Base-by-base conservation (phyloP, 2,888 invertebrate species). In the Orchesella flavescens region DNA sequence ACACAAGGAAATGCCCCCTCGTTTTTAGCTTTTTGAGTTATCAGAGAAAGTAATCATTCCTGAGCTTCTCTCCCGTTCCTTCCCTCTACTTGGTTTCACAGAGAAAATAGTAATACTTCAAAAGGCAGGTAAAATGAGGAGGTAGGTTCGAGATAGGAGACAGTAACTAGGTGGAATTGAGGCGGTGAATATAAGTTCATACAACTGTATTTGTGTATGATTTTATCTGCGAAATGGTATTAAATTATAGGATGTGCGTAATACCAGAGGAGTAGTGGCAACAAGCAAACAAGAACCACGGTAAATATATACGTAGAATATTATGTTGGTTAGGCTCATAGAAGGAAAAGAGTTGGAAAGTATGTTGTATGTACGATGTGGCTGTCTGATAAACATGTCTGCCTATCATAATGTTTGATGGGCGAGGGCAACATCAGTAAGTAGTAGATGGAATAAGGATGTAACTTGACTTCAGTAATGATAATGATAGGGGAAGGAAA, bases 1-100 rank as follows among this genome's bases (percentile, higher is more conserved):
- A 12, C 21, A 17, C 21, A 34, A 19, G 24, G 61, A 61, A 61
- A 61, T 61, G 5, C 24, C 61, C 24, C 61, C 24, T 17, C 24
- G 12, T 59, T 12, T 59, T 4, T 59, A 34, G 24, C 53, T 7
- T 66, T 44, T 44, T 43, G 44, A 66, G 44, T 66, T 66, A 66
- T 66, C 44, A 66, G 17, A 17, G 43, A 66, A 44, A 66, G 66
- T 66, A 43, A 66, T 66, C 66, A 44, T 66, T 66, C 46, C 66
- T 44, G 66, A 66, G 66, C 44, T 66, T 63, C 24, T 34, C 24
- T 63, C 61, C 15, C 34, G 21, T 34, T 63, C 19, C 57, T 24
- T 24, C 24, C 61, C 24, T 34, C 34, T 34, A 34, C 34, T 12
- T 23, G 61, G 17, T 57, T 19, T 57, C 10, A 10, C 19, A 19